Conservation (phyloP, 2,113 vertebrate species). For the Lepus americanus region DNA sequence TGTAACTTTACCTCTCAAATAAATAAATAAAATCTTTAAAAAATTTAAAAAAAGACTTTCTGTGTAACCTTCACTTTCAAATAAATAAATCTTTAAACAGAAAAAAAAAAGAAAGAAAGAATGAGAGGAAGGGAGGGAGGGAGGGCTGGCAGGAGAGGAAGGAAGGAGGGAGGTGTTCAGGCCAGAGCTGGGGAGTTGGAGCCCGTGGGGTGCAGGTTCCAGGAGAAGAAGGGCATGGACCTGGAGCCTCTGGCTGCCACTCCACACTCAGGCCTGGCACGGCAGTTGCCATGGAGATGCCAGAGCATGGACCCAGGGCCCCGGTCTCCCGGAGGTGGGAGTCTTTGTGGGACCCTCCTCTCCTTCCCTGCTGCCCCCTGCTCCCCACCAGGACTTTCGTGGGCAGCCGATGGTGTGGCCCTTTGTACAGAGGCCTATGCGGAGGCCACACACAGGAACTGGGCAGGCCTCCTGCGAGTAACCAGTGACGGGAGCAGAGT, state of each 20-base stretch:
- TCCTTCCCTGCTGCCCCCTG: not conserved
- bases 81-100: too few species aligned
- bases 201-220: not conserved
- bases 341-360: not conserved
- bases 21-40: too few species aligned
- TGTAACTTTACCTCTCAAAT: too few species aligned
- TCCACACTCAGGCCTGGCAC: not conserved
- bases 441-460: not conserved
- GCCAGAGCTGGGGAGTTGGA: not conserved
- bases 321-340: constrained; percentile 51
- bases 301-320: constrained; percentile 23
- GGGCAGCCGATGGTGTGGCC: not conserved
- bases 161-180: not conserved
- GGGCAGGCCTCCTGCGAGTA: not conserved
- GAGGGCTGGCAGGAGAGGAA: accelerated
- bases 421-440: not conserved
- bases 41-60: too few species aligned
- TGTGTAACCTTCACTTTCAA: too few species aligned
- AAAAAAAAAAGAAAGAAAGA: too few species aligned
- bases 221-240: not conserved
- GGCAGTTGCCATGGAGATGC: constrained; percentile 83
- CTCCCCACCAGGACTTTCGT: not conserved
- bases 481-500: not conserved
- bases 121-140: not conserved
- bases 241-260: not conserved